phyloP scores from a whole-genome alignment of 2,797 vertebrate genomes.

The Micropoecilia bifurca region DNA sequence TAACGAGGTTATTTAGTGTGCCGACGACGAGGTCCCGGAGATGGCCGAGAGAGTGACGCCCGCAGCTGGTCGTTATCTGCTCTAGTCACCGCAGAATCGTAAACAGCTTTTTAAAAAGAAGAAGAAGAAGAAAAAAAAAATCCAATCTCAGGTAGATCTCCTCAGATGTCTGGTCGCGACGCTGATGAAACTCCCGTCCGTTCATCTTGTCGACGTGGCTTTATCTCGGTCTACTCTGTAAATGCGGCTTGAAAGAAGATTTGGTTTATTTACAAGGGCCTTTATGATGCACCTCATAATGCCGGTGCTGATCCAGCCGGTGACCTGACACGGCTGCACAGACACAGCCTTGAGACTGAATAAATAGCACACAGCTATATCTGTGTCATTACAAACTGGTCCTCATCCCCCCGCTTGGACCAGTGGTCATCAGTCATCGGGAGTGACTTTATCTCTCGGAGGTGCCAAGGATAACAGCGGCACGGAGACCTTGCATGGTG shows the following conservation, averaged over 20 bases:
- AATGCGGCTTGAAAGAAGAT: constrained; percentile 48
- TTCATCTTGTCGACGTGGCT: constrained; percentile 45
- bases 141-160: constrained; percentile 33
- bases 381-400: constrained; percentile 64
- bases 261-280: constrained; percentile 76
- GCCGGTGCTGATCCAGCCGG: constrained; percentile 52
- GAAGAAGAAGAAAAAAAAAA: constrained; percentile 15
- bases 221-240: constrained; percentile 49
- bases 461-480: constrained; percentile 72
- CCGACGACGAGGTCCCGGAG: constrained; percentile 66
- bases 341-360: constrained; percentile 67
- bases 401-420: constrained; percentile 57
- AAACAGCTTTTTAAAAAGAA: constrained; percentile 51
- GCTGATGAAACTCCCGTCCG: constrained; percentile 54
- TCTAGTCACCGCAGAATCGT: constrained; percentile 67
- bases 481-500: constrained; percentile 48
- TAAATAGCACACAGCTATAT: constrained; percentile 58
- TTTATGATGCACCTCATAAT: constrained; percentile 65
- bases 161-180: constrained; percentile 4
- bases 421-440: constrained; percentile 66
- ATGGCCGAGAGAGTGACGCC: constrained; percentile 59
- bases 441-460: constrained; percentile 73
- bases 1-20: constrained; percentile 72
- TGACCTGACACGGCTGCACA: constrained; percentile 61
- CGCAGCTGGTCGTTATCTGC: constrained; percentile 77